Conservation (phyloP, 2,113 vertebrate genomes). For the Lanius ludovicianus region DNA sequence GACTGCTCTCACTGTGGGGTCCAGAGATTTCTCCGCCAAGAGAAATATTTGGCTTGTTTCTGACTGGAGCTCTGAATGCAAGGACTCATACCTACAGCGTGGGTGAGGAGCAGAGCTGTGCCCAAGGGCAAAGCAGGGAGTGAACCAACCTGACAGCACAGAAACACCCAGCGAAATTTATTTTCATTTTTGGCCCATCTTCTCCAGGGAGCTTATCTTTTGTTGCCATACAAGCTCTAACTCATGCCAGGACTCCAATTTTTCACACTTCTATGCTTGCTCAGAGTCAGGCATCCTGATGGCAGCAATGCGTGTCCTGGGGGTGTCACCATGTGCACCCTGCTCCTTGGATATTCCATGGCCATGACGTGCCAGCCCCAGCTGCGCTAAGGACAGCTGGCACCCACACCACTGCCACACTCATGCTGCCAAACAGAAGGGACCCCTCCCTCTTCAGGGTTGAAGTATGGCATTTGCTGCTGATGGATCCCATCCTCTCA, state of each 20-base stretch:
- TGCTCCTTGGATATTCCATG: not conserved
- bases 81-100: slow-evolving; percentile 18
- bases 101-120: not conserved
- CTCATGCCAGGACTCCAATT: not conserved
- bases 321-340: not conserved
- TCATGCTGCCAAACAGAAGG: not conserved
- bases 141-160: slow-evolving; percentile 34
- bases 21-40: not conserved
- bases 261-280: not conserved
- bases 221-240: not conserved
- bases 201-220: not conserved
- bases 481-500: not conserved
- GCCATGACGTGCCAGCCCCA: not conserved
- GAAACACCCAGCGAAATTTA: slow-evolving; percentile 26
- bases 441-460: accelerated
- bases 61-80: slow-evolving; percentile 1
- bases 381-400: not conserved
- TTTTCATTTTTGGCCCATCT: slow-evolving; percentile 5
- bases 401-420: not conserved
- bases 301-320: not conserved
- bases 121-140: slow-evolving; percentile 31
- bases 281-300: not conserved
- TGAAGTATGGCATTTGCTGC: not conserved
- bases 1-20: not conserved
- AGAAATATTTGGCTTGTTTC: slow-evolving; percentile 21